Conservation (phyloP, 2,113 vertebrate species). For the Otolemur garnettii region DNA sequence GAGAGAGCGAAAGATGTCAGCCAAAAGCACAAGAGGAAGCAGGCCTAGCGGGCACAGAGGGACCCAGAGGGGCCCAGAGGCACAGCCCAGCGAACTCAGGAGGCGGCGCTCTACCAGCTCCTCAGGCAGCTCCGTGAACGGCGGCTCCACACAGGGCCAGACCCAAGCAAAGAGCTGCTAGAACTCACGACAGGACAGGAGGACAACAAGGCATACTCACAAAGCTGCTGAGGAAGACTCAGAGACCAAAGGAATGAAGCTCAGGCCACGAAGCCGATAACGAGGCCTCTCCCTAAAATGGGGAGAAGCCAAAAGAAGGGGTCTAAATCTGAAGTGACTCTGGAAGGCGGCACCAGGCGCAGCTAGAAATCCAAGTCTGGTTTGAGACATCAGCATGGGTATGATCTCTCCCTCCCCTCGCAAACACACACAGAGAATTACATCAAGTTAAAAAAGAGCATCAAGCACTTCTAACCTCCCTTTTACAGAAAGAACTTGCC, state of each 20-base stretch:
- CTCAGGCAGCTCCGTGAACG: neutral
- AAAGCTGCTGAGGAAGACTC: neutral
- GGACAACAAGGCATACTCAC: neutral
- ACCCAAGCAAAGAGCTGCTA: neutral
- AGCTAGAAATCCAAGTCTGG: neutral
- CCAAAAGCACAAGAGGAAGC: neutral
- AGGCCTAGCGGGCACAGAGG: neutral
- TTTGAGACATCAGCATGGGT: neutral
- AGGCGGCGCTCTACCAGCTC: neutral
- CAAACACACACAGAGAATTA: neutral
- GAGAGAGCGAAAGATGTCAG: neutral
- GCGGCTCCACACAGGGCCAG: neutral
- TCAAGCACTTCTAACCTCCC: neutral
- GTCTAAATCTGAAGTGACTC: conserved; percentile 10
- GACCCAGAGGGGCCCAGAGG: too few relatives aligned
- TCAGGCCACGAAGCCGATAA: neutral
- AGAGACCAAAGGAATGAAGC: neutral
- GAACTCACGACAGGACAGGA: neutral
- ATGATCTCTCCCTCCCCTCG: too few relatives aligned
- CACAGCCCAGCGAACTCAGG: too few relatives aligned
- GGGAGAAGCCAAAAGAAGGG: neutral
- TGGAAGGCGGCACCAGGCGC: neutral
- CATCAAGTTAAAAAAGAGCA: neutral
- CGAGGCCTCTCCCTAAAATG: neutral
- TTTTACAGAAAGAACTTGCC: conserved; percentile 41